These are phyloP conservation scores for Mionectes olivaceus DNA, from an alignment of 2,797 vertebrate species.

Conservation along the genomic window DNA sequence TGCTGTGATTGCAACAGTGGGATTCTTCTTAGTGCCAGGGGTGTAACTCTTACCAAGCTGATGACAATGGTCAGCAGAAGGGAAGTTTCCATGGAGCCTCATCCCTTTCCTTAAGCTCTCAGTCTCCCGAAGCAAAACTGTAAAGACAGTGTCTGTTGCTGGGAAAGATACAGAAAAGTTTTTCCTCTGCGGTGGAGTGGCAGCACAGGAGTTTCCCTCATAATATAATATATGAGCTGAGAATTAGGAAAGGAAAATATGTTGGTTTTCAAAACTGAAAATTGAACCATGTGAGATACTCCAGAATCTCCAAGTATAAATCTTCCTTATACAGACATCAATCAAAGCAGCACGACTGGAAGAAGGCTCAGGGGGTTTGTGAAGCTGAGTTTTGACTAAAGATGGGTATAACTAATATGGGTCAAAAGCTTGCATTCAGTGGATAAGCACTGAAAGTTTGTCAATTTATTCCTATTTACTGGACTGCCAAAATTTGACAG, in stretches of 20 bases:
- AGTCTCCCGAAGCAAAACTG: not conserved
- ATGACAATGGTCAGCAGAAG: not conserved
- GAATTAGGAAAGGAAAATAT: not conserved
- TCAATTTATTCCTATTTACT: not conserved
- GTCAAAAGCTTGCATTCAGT: conserved; percentile 19
- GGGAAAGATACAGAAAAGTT: not conserved
- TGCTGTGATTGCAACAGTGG: not conserved
- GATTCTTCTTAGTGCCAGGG: not conserved
- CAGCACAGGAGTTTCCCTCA: not conserved
- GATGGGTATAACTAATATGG: conserved; percentile 23
- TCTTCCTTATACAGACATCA: conserved; percentile 55
- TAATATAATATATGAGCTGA: not conserved
- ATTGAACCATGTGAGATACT: not conserved
- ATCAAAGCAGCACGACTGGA: conserved; percentile 11
- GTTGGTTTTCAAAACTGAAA: not conserved
- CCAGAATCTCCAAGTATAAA: not conserved
- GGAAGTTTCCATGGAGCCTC: conserved; percentile 23
- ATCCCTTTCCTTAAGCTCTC: not conserved
- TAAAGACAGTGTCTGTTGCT: not conserved
- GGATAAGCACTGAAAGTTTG: conserved; percentile 4
- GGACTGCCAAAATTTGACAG: not conserved
- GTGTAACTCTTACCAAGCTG: not conserved
- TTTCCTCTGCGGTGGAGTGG: not conserved
- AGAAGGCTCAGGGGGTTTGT: not conserved
- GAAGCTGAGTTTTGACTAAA: conserved; percentile 49